Evolutionary conservation across 2,888 invertebrate species (phyloP), one percentile per base, ranked within the genome.

Genomic region (Campopleginae sp.): DNA sequence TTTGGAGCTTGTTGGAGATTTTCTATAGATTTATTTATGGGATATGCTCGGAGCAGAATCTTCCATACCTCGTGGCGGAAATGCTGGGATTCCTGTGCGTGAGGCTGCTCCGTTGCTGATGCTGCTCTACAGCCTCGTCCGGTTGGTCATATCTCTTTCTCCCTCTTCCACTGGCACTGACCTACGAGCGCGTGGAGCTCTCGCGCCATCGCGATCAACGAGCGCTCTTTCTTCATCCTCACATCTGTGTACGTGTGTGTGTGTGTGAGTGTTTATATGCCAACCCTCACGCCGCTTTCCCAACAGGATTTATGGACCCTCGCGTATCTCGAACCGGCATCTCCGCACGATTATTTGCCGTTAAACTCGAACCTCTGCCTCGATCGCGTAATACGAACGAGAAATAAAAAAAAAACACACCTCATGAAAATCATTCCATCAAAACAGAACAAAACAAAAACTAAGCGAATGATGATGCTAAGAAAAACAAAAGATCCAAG

Each of bases 281-380:
- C 65, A 65, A 51, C 82, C 71, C 79, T 80, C 83, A 19, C 68
- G 61, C 68, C 81, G 78, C 81, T 74, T 76, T 76, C 80, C 82
- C 66, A 68, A 81, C 80, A 87, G 90, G 91, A 93, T 93, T 93
- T 93, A 93, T 92, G 90, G 89, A 83, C 80, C 86, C 61, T 72
- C 70, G 33, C 87, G 88, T 93, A 93, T 93, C 92, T 89, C 90
- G 90, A 89, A 89, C 91, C 93, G 92, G 93, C 92, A 93, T 93
- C 93, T 93, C 90, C 91, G 80, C 84, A 91, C 93, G 92, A 93
- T 93, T 92, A 93, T 92, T 93, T 91, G 91, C 92, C 91, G 92
- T 92, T 92, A 92, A 93, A 92, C 92, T 91, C 91, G 91, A 92
- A 92, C 91, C 90, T 91, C 88, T 75, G 63, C 23, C 54, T 71